Percentiles rank a stretch among this genome's conserved stretches.
These are phyloP conservation scores for Pinna nobilis DNA, from an alignment of 1,140 invertebrate genomes.

Conservation along the genomic window DNA sequence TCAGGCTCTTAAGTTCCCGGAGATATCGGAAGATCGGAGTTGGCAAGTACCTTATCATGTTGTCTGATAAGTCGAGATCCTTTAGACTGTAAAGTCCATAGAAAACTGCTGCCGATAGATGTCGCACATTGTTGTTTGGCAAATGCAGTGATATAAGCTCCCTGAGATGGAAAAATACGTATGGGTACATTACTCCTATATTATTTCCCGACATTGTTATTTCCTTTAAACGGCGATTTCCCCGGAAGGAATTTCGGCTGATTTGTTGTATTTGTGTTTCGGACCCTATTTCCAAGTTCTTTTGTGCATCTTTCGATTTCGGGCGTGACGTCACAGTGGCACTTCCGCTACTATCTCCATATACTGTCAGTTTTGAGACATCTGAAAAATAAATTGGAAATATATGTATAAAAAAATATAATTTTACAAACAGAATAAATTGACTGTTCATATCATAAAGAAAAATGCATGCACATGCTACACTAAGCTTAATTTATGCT, in stretches of 20 bases:
- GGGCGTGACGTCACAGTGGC: background rate
- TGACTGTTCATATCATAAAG: background rate
- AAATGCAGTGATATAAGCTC: conserved; percentile 19
- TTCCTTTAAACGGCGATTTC: conserved; percentile 22
- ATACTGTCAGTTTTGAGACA: conserved; percentile 37
- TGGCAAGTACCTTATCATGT: conserved; percentile 29
- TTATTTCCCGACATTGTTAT: conserved; percentile 32
- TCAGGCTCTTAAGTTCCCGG: conserved; percentile 16
- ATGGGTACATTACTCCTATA: conserved; percentile 24
- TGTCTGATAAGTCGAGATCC: conserved; percentile 28
- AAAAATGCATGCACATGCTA: background rate
- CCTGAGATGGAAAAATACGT: conserved; percentile 22
- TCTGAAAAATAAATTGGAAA: conserved; percentile 31
- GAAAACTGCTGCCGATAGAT: conserved; percentile 32
- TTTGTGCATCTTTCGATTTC: background rate
- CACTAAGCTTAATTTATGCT: background rate
- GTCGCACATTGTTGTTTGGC: conserved; percentile 36
- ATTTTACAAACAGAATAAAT: background rate
- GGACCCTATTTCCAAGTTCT: no score
- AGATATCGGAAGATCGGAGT: conserved; percentile 17
- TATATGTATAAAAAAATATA: background rate
- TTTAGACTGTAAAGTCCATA: conserved; percentile 17
- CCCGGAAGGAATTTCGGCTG: conserved; percentile 18
- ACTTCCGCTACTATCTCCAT: conserved; percentile 38
- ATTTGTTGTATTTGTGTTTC: conserved; percentile 27